A percentile compares a stretch with the other conserved stretches of the same genome.
Conservation (phyloP, 2,797 vertebrate genomes). For the Sandelia bainsii region DNA sequence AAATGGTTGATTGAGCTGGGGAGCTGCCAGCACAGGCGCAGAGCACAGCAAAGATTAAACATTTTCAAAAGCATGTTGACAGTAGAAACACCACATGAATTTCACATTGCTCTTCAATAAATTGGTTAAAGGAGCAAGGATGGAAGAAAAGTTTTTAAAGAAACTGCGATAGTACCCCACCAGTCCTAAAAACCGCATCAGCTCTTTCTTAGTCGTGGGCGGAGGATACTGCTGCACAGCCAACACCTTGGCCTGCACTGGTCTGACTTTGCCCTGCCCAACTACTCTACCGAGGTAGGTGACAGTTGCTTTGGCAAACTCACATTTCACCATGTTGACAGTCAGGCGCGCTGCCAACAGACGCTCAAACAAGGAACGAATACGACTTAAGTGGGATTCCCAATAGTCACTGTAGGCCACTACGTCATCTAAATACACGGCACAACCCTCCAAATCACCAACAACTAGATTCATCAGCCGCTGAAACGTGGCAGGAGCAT, state of each 20-base stretch:
- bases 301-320: neutral
- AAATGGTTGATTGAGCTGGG: neutral
- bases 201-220: neutral
- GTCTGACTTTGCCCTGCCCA: neutral
- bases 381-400: rapidly evolving
- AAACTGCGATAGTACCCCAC: neutral
- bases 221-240: neutral
- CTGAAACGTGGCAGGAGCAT: neutral
- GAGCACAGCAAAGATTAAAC: neutral
- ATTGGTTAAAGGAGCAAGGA: neutral
- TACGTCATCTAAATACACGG: neutral
- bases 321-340: neutral
- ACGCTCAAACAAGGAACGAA: neutral
- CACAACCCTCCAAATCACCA: neutral
- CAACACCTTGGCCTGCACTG: neutral
- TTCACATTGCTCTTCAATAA: neutral
- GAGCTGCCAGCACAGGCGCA: neutral
- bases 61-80: slow-evolving; percentile 1
- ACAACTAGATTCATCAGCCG: neutral
- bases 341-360: neutral
- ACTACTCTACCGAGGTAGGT: neutral
- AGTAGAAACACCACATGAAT: neutral
- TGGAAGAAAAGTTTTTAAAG: neutral
- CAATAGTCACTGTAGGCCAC: neutral
- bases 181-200: neutral